phyloP scores from a whole-genome alignment of 1,140 invertebrate genomes.

The Gonatopus flavifemur region DNA sequence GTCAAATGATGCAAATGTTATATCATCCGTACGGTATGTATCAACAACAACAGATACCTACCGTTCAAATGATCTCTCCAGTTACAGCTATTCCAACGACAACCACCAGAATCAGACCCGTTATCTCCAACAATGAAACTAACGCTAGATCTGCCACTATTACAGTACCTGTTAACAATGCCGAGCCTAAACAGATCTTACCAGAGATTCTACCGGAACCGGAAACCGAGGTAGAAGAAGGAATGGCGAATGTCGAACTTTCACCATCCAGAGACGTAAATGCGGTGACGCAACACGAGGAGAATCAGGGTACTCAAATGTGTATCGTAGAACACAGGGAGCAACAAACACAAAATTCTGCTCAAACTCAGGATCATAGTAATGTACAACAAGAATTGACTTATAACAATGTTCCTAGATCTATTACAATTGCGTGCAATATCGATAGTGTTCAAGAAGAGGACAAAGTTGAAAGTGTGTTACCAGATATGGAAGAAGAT shows the following conservation, averaged over 20 bases:
- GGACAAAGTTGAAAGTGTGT: constrained; percentile 36
- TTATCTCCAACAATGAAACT: constrained; percentile 27
- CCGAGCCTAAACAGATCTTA: constrained; percentile 37
- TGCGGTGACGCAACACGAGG: constrained; percentile 10
- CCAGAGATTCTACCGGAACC: constrained; percentile 33
- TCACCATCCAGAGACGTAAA: constrained; percentile 20
- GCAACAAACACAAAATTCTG: constrained; percentile 26
- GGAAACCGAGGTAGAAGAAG: constrained; percentile 31
- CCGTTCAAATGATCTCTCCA: constrained; percentile 60
- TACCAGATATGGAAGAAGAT: constrained; percentile 41
- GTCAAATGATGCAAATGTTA: constrained; percentile 62
- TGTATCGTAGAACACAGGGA: constrained; percentile 31
- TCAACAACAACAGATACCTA: constrained; percentile 60
- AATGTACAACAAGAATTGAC: constrained; percentile 23
- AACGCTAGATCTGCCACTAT: constrained; percentile 29
- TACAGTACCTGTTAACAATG: constrained; percentile 29
- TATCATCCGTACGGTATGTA: constrained; percentile 60
- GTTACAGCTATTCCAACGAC: constrained; percentile 52
- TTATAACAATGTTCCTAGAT: constrained; percentile 24
- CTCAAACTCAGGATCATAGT: constrained; percentile 10
- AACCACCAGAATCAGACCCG: constrained; percentile 35
- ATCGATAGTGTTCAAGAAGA: constrained; percentile 17
- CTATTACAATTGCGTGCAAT: constrained; percentile 23
- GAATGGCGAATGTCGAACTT: constrained; percentile 40
- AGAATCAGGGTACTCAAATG: constrained; percentile 16